A percentile compares a stretch with the other conserved stretches of the same genome.
These are phyloP conservation scores for Gobiocypris rarus DNA, from an alignment of 2,113 vertebrate genomes.

Conservation along the genomic window DNA sequence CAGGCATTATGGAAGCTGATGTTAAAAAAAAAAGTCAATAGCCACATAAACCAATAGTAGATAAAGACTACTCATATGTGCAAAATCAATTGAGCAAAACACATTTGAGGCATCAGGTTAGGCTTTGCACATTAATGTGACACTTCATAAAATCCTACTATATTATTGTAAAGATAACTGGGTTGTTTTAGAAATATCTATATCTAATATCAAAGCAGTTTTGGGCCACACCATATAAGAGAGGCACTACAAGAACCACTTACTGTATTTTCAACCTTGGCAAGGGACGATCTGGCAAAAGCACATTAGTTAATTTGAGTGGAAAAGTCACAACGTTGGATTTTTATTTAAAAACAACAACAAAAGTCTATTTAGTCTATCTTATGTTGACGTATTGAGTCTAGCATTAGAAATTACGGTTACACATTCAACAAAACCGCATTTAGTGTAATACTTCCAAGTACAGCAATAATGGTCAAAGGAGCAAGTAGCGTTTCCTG, in stretches of 20 bases:
- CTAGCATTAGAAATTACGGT: constrained; percentile 13
- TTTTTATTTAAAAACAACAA: constrained; percentile 36
- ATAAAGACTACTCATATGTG: constrained; percentile 41
- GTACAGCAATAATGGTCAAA: constrained; percentile 34
- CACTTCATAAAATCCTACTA: constrained; percentile 40
- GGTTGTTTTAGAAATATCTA: constrained; percentile 26
- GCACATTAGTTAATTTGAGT: constrained; percentile 19
- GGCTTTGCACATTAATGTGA: constrained; percentile 33
- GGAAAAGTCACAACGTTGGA: constrained; percentile 12
- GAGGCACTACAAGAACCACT: constrained; percentile 11
- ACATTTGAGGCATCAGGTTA: constrained; percentile 45
- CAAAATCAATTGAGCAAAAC: constrained; percentile 37
- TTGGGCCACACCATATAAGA: not conserved
- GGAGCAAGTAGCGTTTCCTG: constrained; percentile 34
- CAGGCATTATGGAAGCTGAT: constrained; percentile 35
- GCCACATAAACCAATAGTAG: constrained; percentile 42
- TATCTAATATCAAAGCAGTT: not conserved
- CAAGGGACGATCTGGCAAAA: constrained; percentile 31
- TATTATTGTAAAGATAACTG: constrained; percentile 21
- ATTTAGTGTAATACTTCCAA: constrained; percentile 42
- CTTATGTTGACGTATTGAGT: not conserved
- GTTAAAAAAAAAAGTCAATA: constrained; percentile 33
- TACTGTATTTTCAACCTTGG: constrained; percentile 16
- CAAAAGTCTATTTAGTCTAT: constrained; percentile 8
- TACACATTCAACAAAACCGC: constrained; percentile 35